Percentiles rank a stretch among this genome's conserved stretches.
Conservation (phyloP, 2,113 vertebrate species). For the Athene noctua region DNA sequence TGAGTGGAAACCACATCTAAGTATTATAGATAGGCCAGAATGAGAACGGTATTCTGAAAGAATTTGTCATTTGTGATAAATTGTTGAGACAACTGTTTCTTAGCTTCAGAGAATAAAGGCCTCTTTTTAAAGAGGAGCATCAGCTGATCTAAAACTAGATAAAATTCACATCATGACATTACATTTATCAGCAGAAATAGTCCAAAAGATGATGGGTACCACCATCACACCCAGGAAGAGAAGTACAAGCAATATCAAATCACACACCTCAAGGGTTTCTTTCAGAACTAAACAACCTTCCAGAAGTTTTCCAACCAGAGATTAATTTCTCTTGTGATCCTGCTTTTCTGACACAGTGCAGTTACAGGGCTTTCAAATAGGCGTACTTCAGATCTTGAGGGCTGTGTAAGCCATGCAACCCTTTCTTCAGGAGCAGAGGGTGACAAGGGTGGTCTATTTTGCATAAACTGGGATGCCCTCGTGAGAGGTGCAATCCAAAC, state of each 20-base stretch:
- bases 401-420: fast-evolving
- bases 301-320: neutral
- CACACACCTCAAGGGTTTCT: neutral
- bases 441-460: too few relatives aligned
- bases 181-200: neutral
- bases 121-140: neutral
- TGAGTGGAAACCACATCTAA: neutral
- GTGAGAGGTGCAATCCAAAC: neutral
- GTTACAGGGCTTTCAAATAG: neutral
- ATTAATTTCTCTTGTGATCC: neutral
- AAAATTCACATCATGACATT: neutral
- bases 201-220: neutral
- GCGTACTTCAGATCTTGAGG: neutral
- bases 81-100: neutral
- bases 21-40: neutral
- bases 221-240: neutral
- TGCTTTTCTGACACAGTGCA: neutral
- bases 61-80: neutral
- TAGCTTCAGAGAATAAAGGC: neutral
- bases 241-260: neutral
- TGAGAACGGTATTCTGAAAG: neutral
- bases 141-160: neutral
- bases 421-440: neutral
- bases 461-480: neutral
- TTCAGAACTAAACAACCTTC: neutral